phyloP scores from a whole-genome alignment of 2,888 invertebrate genomes.

The Micoletzkya japonica region DNA sequence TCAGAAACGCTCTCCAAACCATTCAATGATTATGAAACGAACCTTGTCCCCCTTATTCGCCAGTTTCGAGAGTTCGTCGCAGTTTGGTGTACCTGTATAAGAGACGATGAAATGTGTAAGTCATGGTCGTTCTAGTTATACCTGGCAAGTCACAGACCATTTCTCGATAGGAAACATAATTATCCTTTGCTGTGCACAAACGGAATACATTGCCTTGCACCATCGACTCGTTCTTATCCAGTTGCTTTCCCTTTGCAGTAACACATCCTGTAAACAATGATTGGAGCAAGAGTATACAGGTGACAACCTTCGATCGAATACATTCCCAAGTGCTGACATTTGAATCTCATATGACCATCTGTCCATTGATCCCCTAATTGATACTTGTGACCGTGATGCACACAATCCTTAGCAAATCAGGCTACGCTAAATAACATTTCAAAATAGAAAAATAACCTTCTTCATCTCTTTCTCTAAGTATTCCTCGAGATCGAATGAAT shows the following conservation, averaged over 20 bases:
- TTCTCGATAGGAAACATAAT: conserved; percentile 1
- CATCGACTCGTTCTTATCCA: conserved; percentile 5
- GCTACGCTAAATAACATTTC: background rate
- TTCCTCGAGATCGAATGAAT: conserved; percentile 10
- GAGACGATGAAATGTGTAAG: background rate
- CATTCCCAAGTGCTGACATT: conserved; percentile 17
- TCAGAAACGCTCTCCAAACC: too few species aligned
- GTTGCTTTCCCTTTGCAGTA: background rate
- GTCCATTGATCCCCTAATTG: conserved; percentile 13
- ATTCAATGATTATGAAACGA: too few species aligned
- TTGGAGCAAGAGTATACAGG: background rate
- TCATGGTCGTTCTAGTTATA: background rate
- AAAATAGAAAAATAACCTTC: conserved; percentile 16
- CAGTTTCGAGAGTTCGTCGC: background rate
- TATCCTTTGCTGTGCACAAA: conserved; percentile 10
- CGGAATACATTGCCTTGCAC: conserved; percentile 11
- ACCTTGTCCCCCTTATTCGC: background rate
- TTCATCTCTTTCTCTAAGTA: conserved; percentile 8
- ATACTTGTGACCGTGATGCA: conserved; percentile 8
- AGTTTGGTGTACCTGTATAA: background rate
- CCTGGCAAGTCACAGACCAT: conserved; percentile 15
- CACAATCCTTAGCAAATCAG: conserved; percentile 1
- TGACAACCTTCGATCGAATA: conserved; percentile 1
- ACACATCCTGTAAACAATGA: background rate
- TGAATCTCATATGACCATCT: conserved; percentile 8